These are phyloP conservation scores for Phylloscopus collybita DNA, from an alignment of 2,797 vertebrate genomes.

Conservation along the genomic window DNA sequence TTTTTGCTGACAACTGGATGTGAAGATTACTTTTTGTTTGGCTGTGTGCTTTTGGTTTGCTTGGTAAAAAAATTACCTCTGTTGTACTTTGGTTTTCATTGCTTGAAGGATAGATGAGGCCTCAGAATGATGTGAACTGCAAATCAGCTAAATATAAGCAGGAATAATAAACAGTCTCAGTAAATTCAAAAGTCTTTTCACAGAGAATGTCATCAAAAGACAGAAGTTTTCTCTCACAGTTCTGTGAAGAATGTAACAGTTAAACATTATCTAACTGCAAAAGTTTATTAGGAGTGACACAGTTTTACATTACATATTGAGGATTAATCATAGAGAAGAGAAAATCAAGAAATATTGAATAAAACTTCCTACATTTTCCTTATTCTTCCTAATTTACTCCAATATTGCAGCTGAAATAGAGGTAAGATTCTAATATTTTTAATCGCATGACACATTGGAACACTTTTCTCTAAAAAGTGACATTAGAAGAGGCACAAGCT, in stretches of 20 bases:
- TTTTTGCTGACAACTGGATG: not conserved
- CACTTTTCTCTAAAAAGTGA: not conserved
- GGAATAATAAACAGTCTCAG: not conserved
- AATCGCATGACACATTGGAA: not conserved
- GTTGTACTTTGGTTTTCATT: not conserved
- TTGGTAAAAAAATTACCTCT: not conserved
- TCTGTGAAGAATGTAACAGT: not conserved
- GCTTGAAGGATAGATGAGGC: not conserved
- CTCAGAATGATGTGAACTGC: fast-evolving
- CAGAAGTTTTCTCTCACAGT: not conserved
- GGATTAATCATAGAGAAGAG: not conserved
- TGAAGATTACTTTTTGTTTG: not conserved
- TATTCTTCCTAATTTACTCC: not conserved
- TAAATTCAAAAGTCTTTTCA: not conserved
- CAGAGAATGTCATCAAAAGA: not conserved
- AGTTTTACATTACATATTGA: not conserved
- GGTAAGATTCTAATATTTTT: not conserved
- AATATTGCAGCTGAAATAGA: not conserved
- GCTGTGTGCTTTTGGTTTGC: not conserved
- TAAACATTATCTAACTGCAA: not conserved
- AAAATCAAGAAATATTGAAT: not conserved
- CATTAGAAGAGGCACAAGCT: not conserved
- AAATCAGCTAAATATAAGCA: not conserved
- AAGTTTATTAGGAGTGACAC: not conserved
- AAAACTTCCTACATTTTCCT: not conserved